phyloP scores from a whole-genome alignment of 2,113 vertebrate species.

The Illadopsis cleaveri region DNA sequence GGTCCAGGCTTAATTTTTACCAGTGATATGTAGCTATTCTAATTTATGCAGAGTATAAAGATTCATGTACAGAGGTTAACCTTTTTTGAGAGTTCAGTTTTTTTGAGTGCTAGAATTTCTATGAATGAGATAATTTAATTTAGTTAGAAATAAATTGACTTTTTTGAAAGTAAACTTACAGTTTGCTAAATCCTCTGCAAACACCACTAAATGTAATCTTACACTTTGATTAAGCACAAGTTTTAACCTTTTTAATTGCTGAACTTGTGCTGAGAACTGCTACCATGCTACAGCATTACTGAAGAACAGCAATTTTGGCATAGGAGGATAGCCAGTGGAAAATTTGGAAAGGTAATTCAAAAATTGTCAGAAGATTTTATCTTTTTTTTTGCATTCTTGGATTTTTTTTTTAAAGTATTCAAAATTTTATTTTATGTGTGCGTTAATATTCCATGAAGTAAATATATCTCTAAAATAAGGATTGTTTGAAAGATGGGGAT shows the following conservation, averaged over 20 bases:
- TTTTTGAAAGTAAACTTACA: not conserved
- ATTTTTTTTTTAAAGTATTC: not conserved
- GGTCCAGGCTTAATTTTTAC: not conserved
- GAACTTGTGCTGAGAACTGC: not conserved
- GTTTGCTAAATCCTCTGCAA: not conserved
- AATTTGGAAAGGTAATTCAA: not conserved
- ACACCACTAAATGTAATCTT: not conserved
- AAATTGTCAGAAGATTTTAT: not conserved
- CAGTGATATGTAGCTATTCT: not conserved
- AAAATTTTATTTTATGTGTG: not conserved
- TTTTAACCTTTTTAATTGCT: not conserved
- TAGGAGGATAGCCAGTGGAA: not conserved
- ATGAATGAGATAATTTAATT: not conserved
- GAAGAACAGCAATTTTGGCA: not conserved
- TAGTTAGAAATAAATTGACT: not conserved
- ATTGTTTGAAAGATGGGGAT: constrained; percentile 12
- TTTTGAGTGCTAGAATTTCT: not conserved
- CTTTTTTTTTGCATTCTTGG: not conserved
- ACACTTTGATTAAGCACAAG: not conserved
- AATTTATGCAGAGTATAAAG: not conserved
- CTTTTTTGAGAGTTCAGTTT: not conserved
- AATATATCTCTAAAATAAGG: constrained; percentile 55
- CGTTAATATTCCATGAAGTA: constrained; percentile 28
- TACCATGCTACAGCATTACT: not conserved
- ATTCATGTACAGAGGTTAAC: not conserved